Percentiles rank a stretch among this genome's conserved stretches.
Conservation (phyloP, 2,113 vertebrate genomes). For the Anolis sagrei region DNA sequence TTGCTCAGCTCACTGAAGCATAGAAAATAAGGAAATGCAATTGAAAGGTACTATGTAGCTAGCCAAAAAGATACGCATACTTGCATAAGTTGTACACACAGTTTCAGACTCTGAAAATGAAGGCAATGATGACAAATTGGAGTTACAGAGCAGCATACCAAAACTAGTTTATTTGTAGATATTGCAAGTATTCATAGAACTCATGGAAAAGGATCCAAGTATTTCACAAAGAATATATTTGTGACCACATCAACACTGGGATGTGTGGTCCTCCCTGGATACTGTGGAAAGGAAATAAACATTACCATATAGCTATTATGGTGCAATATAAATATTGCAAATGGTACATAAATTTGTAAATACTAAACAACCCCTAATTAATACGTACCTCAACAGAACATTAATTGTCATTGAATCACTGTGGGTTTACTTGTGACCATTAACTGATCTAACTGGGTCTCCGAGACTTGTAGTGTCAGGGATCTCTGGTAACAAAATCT, state of each 20-base stretch:
- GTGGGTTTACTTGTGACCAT: too few relatives aligned
- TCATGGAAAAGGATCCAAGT: not conserved
- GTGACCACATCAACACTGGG: not conserved
- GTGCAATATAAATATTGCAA: not conserved
- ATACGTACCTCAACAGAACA: not conserved
- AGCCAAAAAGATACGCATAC: not conserved
- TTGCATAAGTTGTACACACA: not conserved
- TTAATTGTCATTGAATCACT: not conserved
- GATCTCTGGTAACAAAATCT: too few relatives aligned
- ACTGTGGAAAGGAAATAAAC: not conserved
- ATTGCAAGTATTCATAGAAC: not conserved
- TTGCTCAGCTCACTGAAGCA: not conserved
- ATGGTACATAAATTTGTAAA: not conserved
- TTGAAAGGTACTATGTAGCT: not conserved
- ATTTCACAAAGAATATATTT: not conserved
- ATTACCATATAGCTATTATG: too few relatives aligned
- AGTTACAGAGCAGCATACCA: not conserved
- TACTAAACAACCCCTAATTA: not conserved
- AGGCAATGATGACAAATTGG: not conserved
- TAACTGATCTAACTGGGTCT: too few relatives aligned
- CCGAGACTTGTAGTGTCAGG: too few relatives aligned
- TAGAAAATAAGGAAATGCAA: not conserved
- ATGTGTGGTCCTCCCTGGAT: not conserved
- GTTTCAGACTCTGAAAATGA: not conserved
- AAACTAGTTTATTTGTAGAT: not conserved